phyloP scores from a whole-genome alignment of 2,797 vertebrate species.

The Alectoris magna region DNA sequence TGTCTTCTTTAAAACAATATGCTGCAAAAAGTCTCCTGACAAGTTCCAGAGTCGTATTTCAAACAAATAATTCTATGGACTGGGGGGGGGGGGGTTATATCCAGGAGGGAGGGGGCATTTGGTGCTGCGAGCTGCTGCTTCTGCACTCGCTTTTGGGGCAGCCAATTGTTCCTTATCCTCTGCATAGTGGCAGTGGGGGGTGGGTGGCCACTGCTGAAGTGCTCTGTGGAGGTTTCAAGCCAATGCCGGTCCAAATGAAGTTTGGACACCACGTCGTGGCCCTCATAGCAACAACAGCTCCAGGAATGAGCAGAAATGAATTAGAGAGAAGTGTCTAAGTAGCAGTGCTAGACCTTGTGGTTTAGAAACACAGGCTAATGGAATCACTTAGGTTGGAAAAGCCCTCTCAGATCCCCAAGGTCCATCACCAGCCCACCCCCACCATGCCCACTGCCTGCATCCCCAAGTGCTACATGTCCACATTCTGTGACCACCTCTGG shows the following conservation, averaged over 20 bases:
- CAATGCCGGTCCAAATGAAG: no score
- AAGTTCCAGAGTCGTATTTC: constrained; percentile 44
- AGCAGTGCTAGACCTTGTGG: not conserved
- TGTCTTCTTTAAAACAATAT: constrained; percentile 67
- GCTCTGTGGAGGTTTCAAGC: not conserved
- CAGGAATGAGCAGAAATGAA: not conserved
- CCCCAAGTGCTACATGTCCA: not conserved
- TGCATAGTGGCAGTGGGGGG: not conserved
- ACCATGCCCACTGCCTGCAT: no score
- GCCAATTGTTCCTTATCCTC: not conserved
- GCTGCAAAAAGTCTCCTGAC: constrained; percentile 62
- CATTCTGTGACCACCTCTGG: not conserved
- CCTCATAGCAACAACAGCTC: not conserved
- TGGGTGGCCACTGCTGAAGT: fast-evolving
- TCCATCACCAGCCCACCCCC: no score
- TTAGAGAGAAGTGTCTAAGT: not conserved
- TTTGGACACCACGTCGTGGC: not conserved
- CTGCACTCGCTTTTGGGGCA: not conserved
- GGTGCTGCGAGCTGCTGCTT: not conserved
- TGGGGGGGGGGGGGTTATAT: fast-evolving
- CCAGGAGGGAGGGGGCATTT: not conserved
- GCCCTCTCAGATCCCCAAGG: no score
- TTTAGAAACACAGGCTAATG: not conserved
- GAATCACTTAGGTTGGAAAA: not conserved
- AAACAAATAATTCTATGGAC: not conserved